Conservation (phyloP, 2,888 invertebrate species). For the Cataglyphis rosenhaueri region DNA sequence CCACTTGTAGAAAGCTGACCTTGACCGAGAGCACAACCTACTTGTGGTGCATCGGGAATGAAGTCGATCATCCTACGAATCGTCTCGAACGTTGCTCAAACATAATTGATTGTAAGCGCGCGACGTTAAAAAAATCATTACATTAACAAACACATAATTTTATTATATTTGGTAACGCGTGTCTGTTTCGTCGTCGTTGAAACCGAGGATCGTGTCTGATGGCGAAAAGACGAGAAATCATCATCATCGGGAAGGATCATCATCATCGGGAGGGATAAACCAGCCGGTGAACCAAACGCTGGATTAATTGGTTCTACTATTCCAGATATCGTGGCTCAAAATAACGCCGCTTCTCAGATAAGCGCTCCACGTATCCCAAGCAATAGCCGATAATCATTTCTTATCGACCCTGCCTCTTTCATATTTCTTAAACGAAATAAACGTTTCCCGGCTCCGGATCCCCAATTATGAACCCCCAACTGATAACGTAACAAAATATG, state of each 20-base stretch:
- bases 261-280: background rate
- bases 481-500: background rate
- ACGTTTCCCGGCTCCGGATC: background rate
- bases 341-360: conserved; percentile 11
- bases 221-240: background rate
- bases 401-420: background rate
- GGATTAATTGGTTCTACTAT: conserved; percentile 2
- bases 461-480: background rate
- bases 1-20: conserved; percentile 73
- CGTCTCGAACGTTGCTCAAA: background rate
- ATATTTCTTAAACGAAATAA: background rate
- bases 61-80: conserved; percentile 62
- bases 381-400: conserved; percentile 15
- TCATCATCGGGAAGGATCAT: too few relatives aligned
- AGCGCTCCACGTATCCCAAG: background rate
- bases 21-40: conserved; percentile 77
- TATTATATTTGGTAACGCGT: too few relatives aligned
- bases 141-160: background rate
- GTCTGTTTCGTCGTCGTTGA: background rate
- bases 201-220: background rate
- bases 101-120: background rate
- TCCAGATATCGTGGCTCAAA: background rate
- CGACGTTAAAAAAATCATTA: background rate
- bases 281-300: background rate
- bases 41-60: conserved; percentile 67